Evolutionary conservation across 2,113 vertebrate genomes (phyloP), one percentile per base, ranked within the genome.

Genomic region (Heloderma charlesbogerti): DNA sequence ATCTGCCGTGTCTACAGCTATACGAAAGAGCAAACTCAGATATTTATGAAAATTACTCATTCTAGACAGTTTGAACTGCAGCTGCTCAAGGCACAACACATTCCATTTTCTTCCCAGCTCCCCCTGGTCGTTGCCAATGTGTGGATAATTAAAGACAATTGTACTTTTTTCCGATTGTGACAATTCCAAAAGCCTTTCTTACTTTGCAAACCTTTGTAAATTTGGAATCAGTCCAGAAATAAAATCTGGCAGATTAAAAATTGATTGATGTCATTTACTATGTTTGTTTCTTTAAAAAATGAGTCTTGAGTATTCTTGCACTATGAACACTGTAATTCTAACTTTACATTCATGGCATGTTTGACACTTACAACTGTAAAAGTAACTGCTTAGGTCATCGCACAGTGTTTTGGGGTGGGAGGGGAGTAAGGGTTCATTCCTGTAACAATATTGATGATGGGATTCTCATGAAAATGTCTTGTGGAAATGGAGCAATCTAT

Each of bases 121-220:
- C 88, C 71, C 71, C 13, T 20, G n/a, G 86, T 86, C 67, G 78
- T 78, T 85, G 88, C 54, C 74, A 78, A 78, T 85, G 84, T 90
- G 82, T 69, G 82, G 83, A 86, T 90, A 86, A 79, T 90, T 90
- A 90, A 90, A 90, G 60, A 85, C 89, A 86, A 86, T 54, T 90
- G 83, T 54, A 51, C 88, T 54, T 54, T 16, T 82, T 54, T 48
- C 72, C 78, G 67, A 66, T 67, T 25, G 3, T 67, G 45, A 78
- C 13, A 57, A 67, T 90, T 85, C 72, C 83, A 78, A 80, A 71
- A 79, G 57, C 57, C 29, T 71, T 86, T 69, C 75, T 80, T 88
- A 51, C 45, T 51, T 60, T 43, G 83, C 60, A 79, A 69, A 69
- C 60, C 63, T 80, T 86, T 80, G 48, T 71, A 79, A 78, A 90